Conservation (phyloP, 1,140 invertebrate genomes). For the Zaprionus nigranus region DNA sequence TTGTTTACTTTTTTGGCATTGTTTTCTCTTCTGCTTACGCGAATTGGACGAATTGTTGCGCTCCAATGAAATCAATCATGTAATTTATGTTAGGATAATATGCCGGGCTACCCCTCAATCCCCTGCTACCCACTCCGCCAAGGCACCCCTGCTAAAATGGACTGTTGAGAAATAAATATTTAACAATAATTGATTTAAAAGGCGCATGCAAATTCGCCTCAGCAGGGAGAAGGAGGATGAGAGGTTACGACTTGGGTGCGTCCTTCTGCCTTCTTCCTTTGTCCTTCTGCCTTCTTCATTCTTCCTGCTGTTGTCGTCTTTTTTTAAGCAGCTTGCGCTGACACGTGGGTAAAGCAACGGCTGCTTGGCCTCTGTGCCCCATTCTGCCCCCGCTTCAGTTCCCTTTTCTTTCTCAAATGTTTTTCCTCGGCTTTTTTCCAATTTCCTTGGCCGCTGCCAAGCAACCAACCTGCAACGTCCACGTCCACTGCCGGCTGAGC, state of each 20-base stretch:
- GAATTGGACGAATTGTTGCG: constrained; percentile 31
- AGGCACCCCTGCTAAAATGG: constrained; percentile 54
- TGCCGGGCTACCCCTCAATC: constrained; percentile 22
- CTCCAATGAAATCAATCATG: constrained; percentile 81
- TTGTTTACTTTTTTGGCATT: constrained; percentile 75
- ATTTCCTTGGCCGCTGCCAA: constrained; percentile 55
- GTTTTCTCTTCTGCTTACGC: constrained; percentile 50
- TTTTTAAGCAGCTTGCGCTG: constrained; percentile 69
- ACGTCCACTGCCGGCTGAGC: constrained; percentile 29
- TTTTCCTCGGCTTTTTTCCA: constrained; percentile 42
- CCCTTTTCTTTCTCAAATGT: not conserved
- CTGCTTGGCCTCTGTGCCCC: constrained; percentile 34
- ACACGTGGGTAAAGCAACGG: constrained; percentile 78
- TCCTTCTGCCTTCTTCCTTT: constrained; percentile 1
- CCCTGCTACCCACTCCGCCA: not conserved
- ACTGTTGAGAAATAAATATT: constrained; percentile 81
- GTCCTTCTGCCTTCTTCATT: not conserved
- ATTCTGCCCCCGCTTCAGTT: not conserved
- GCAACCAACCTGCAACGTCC: constrained; percentile 57
- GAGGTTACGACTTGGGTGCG: not conserved
- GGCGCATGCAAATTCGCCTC: constrained; percentile 74
- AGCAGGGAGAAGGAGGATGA: constrained; percentile 4
- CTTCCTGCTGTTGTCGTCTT: not conserved
- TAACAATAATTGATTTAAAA: constrained; percentile 84
- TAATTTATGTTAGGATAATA: constrained; percentile 83